Percentiles rank a stretch among this genome's conserved stretches.
These are phyloP conservation scores for Hypomesus transpacificus DNA, from an alignment of 2,113 vertebrate genomes.

Conservation along the genomic window DNA sequence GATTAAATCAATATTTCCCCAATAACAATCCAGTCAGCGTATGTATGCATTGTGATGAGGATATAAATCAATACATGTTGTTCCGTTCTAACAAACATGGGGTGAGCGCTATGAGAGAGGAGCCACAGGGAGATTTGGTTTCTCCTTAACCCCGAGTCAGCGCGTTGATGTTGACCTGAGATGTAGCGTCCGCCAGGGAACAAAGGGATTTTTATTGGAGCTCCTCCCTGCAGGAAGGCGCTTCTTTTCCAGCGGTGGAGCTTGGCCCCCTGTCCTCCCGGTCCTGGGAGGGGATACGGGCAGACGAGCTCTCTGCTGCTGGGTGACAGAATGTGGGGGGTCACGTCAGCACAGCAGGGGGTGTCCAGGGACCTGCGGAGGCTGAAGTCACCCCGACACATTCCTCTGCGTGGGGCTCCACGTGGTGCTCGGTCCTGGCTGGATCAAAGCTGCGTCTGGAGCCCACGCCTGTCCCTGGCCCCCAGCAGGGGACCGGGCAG, in stretches of 20 bases:
- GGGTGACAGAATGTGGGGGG: slow-evolving; percentile 38
- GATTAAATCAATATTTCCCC: not conserved
- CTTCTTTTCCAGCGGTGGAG: slow-evolving; percentile 47
- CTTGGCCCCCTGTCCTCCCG: slow-evolving; percentile 35
- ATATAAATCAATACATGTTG: not conserved
- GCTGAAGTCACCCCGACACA: slow-evolving; percentile 8
- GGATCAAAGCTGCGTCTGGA: slow-evolving; percentile 27
- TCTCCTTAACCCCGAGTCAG: slow-evolving; percentile 46
- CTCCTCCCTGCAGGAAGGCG: slow-evolving; percentile 55
- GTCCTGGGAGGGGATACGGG: slow-evolving; percentile 50
- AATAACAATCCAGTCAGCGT: not conserved
- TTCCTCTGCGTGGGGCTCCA: slow-evolving; percentile 29
- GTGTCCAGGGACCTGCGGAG: slow-evolving; percentile 25
- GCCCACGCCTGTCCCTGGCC: slow-evolving; percentile 15
- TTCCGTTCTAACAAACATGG: slow-evolving; percentile 28
- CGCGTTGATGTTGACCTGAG: slow-evolving; percentile 56
- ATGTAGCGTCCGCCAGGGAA: slow-evolving; percentile 46
- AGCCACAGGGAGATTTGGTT: slow-evolving; percentile 42
- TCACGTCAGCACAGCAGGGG: slow-evolving; percentile 32
- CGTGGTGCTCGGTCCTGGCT: slow-evolving; percentile 3
- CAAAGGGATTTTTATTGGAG: slow-evolving; percentile 66
- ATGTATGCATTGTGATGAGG: too few relatives aligned
- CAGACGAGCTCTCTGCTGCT: slow-evolving; percentile 48
- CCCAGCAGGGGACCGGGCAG: slow-evolving; percentile 21
- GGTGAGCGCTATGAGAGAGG: slow-evolving; percentile 16